A percentile compares a stretch with the other conserved stretches of the same genome.
Conservation (phyloP, 1,140 invertebrate genomes). For the Heliconius hermathena region DNA sequence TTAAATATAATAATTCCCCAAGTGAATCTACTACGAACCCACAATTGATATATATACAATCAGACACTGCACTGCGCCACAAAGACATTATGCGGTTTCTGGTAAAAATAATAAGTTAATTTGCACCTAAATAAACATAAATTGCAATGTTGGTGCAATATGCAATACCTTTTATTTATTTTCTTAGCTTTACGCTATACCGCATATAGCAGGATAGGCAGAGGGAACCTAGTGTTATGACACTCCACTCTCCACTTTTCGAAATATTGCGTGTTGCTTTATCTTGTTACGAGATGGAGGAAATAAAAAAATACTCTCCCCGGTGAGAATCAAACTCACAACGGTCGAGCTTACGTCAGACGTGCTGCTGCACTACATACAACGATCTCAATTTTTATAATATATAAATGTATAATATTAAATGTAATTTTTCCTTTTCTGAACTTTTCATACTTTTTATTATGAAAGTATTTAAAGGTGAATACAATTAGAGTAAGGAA, state of each 20-base stretch:
- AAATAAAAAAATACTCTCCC: background rate
- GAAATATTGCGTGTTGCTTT: background rate
- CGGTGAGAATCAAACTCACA: background rate
- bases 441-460: background rate
- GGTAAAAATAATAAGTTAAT: too few species aligned
- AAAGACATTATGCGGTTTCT: too few species aligned
- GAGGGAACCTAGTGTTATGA: background rate
- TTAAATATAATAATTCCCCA: too few species aligned
- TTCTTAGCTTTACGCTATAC: background rate
- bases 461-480: background rate
- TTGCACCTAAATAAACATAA: too few species aligned
- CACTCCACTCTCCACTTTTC: background rate
- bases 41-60: too few species aligned
- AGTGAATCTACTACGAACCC: too few species aligned
- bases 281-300: background rate
- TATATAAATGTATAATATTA: background rate
- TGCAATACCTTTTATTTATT: background rate
- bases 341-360: background rate
- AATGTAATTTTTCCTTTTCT: background rate
- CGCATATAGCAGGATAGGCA: too few species aligned
- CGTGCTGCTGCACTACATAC: background rate
- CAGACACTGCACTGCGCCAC: too few species aligned
- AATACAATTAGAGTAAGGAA: conserved; percentile 4
- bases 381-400: background rate
- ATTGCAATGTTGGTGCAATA: background rate